phyloP scores from a whole-genome alignment of 2,113 vertebrate species.

The Fulica atra region DNA sequence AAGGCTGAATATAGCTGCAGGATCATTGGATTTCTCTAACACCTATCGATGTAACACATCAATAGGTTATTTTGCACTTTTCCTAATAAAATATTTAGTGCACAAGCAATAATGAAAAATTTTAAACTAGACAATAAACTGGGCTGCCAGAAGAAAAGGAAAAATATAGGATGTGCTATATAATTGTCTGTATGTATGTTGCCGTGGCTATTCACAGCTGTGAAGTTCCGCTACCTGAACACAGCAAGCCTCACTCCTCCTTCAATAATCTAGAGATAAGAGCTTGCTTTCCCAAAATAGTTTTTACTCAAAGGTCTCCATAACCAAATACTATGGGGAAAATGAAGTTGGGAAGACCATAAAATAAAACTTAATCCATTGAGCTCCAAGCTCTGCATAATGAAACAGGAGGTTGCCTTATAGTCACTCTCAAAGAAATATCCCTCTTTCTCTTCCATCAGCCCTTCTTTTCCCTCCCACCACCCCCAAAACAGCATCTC shows the following conservation, averaged over 20 bases:
- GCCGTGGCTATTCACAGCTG: not conserved
- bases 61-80: constrained; percentile 7
- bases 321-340: not conserved
- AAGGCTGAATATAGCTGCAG: not conserved
- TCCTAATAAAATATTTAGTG: not conserved
- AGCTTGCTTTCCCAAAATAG: not conserved
- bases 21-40: not conserved
- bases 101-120: not conserved
- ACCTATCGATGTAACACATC: not conserved
- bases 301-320: not conserved
- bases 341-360: not conserved
- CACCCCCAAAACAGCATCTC: not conserved
- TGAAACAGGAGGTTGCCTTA: not conserved
- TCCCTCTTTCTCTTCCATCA: not conserved
- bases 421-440: not conserved
- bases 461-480: not conserved
- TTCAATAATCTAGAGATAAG: not conserved
- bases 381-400: not conserved
- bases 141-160: not conserved
- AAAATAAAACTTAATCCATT: not conserved
- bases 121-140: not conserved
- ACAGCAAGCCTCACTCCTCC: not conserved
- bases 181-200: not conserved
- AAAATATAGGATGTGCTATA: not conserved
- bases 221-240: not conserved